phyloP scores from a whole-genome alignment of 2,797 vertebrate species.

The Okamejei kenojei region DNA sequence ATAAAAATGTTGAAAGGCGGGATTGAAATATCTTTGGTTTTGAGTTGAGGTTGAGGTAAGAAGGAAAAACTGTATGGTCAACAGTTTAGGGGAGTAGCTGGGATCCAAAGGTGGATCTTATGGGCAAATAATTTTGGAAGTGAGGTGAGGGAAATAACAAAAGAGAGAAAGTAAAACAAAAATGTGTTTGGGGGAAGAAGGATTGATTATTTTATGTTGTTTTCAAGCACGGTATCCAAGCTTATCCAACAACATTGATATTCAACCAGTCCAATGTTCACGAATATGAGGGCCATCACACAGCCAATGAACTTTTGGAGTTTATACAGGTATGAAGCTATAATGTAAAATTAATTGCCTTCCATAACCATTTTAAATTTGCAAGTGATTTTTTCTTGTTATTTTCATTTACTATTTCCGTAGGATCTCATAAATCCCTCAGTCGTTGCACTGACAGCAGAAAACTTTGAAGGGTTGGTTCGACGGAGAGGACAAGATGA shows the following conservation, averaged over 20 bases:
- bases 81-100: no score
- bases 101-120: no score
- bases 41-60: no score
- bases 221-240: slow-evolving; percentile 83
- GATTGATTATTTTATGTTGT: slow-evolving; percentile 19
- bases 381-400: not conserved
- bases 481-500: slow-evolving; percentile 65
- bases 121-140: no score
- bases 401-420: slow-evolving; percentile 37
- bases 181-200: not conserved
- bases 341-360: slow-evolving; percentile 21
- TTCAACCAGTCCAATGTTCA: slow-evolving; percentile 86
- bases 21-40: no score
- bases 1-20: not conserved
- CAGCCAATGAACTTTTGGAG: slow-evolving; percentile 85
- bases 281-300: slow-evolving; percentile 92
- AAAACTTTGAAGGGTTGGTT: slow-evolving; percentile 72
- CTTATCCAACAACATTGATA: slow-evolving; percentile 89
- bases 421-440: slow-evolving; percentile 87
- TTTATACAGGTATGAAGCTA: slow-evolving; percentile 76
- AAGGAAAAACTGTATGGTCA: no score
- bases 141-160: not conserved
- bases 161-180: not conserved
- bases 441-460: slow-evolving; percentile 71
- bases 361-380: not conserved